Conservation (phyloP, 2,113 vertebrate genomes). For the Uria aalge region DNA sequence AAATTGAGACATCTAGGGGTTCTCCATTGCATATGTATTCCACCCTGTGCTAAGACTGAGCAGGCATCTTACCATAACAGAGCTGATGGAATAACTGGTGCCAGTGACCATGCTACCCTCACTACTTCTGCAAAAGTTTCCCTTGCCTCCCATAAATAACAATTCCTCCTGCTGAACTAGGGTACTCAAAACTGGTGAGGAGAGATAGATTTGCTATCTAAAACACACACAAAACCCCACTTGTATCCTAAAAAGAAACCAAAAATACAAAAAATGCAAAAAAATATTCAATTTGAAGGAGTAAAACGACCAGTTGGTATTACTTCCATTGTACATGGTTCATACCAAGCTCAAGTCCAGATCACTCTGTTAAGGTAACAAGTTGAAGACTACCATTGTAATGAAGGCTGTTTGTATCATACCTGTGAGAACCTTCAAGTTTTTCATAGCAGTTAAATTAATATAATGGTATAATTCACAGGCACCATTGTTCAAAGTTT, state of each 20-base stretch:
- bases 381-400: neutral
- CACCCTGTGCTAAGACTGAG: neutral
- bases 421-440: neutral
- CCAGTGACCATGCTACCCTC: neutral
- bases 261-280: neutral
- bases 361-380: neutral
- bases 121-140: neutral
- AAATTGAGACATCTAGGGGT: neutral
- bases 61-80: accelerated
- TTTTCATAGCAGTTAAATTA: neutral
- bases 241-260: neutral
- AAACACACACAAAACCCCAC: neutral
- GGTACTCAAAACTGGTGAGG: neutral
- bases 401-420: neutral
- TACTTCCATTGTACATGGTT: neutral
- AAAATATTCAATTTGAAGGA: neutral
- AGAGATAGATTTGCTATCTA: neutral
- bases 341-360: neutral
- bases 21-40: neutral
- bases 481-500: neutral
- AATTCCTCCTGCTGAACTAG: neutral
- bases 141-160: neutral
- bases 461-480: neutral
- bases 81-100: neutral
- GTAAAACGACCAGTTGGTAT: neutral